Evolutionary conservation across 2,888 invertebrate species (phyloP), one percentile per base, ranked within the genome.

Genomic region (Mimachlamys varia): DNA sequence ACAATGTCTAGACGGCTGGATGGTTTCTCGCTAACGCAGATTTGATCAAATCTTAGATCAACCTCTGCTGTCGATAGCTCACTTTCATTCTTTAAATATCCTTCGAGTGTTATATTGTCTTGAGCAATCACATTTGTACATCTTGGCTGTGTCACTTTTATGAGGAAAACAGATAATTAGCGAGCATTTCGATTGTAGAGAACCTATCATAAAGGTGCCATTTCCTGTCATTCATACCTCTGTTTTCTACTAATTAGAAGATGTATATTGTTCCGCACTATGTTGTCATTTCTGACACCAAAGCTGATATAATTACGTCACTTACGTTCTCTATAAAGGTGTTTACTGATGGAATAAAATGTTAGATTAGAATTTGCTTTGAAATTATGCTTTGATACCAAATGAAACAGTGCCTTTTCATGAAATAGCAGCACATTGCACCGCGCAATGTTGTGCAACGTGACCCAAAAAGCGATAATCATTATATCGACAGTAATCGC

Each of bases 21-120:
- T 76, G 12, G 76, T 19, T 76, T 76, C 76, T 27, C 76, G 22
- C 76, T 33, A 7, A 76, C 33, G 76, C 2, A 19, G 76, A 27
- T 27, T 76, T 76, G 76, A 76, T 76, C 33, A 76, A 76, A 76
- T 76, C 15, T 1, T 15, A 33, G 76, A 62, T 33, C 27, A 33
- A 76, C 12, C 22, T 7, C 17, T 76, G 33, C 17, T 33, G 76
- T 33, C 33, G 27, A 76, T 76, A 27, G 22, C 27, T 76, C 76
- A 27, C 76, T 76, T 76, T 27, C 12, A 76, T 76, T 76, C 76
- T 76, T 33, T 76, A 76, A 33, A 76, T 76, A 76, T 27, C 76
- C 33, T 13, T 12, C 12, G 76, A 22, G 76, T 33, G 76, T 33
- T 33, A 76, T 33, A 76, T 7, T 7, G 27, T 76, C 76, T 76